A percentile compares a stretch with the other conserved stretches of the same genome.
phyloP scores from a whole-genome alignment of 2,113 vertebrate genomes.

The Onychostoma macrolepis region DNA sequence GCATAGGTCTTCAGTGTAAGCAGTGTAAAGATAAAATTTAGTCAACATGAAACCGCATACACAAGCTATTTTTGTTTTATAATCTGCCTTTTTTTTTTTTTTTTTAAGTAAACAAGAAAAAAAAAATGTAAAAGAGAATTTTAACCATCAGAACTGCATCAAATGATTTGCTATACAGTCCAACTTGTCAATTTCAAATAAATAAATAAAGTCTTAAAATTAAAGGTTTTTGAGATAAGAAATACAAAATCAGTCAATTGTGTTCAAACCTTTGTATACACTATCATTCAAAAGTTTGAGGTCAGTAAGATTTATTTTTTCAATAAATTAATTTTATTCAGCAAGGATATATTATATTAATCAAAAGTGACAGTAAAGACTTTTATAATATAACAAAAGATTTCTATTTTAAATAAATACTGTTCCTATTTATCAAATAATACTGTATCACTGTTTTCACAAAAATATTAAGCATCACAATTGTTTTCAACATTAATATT shows the following conservation, averaged over 20 bases:
- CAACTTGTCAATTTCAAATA: no score
- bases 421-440: neutral
- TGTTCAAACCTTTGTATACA: no score
- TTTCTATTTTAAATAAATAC: neutral
- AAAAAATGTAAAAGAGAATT: neutral
- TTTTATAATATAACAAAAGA: neutral
- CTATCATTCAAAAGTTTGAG: no score
- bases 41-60: neutral
- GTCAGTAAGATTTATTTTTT: no score
- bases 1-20: neutral
- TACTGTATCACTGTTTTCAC: neutral
- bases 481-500: neutral
- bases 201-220: no score
- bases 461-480: neutral
- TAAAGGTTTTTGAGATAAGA: no score
- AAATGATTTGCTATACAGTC: no score
- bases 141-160: neutral
- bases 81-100: neutral
- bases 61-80: neutral
- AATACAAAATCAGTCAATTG: no score
- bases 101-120: neutral
- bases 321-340: no score
- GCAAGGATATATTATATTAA: no score
- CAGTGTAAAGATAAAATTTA: neutral
- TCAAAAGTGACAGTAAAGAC: neutral